Conservation (phyloP, 23 tunicate species). For the Styela clava region DNA sequence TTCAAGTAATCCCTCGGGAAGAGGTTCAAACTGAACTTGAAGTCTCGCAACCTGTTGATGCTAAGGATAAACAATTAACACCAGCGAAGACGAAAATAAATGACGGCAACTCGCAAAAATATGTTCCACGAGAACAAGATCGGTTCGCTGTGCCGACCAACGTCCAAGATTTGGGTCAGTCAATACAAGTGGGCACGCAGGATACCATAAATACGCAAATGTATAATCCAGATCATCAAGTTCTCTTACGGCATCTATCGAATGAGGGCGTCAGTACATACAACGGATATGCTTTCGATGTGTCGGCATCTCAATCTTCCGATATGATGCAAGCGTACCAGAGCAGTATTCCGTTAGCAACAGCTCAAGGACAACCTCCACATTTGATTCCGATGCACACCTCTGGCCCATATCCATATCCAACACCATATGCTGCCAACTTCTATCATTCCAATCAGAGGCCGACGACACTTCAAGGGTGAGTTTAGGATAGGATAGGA, state of each 20-base stretch:
- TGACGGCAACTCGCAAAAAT: background rate
- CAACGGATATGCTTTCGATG: background rate
- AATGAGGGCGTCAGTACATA: background rate
- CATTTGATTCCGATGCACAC: background rate
- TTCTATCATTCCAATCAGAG: background rate
- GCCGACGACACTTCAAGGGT: background rate
- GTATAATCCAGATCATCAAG: background rate
- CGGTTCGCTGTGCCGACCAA: background rate
- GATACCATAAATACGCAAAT: background rate
- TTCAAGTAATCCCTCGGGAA: constrained; percentile 39
- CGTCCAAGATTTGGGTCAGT: background rate
- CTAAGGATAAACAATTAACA: background rate
- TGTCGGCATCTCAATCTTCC: background rate
- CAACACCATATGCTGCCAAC: background rate
- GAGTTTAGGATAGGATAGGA: too few relatives aligned
- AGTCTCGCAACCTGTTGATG: background rate
- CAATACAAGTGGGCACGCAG: background rate
- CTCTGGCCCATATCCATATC: background rate
- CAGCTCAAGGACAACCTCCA: background rate
- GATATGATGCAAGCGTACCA: background rate
- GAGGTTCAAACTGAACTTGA: background rate
- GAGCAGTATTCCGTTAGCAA: background rate
- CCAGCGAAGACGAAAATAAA: background rate
- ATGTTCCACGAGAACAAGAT: background rate
- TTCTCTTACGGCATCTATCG: background rate